Conservation (phyloP, 2,888 invertebrate species). For the Pycnomerus fuliginosus region DNA sequence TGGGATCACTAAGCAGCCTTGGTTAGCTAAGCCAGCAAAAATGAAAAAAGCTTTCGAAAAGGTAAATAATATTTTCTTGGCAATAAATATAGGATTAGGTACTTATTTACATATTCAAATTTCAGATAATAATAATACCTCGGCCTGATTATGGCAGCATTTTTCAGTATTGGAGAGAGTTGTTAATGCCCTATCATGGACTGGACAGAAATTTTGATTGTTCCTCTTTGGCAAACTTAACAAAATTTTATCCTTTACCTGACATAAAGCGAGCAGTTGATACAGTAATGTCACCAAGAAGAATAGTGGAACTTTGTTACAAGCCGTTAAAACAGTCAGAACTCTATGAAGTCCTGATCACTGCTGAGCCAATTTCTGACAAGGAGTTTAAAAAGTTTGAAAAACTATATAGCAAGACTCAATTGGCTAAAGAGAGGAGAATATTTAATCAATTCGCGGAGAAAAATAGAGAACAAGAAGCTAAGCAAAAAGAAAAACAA, state of each 20-base stretch:
- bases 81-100: neutral
- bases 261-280: conserved; percentile 54
- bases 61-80: conserved; percentile 42
- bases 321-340: conserved; percentile 58
- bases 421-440: conserved; percentile 44
- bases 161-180: conserved; percentile 56
- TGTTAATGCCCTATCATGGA: conserved; percentile 61
- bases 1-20: conserved; percentile 69
- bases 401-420: conserved; percentile 54
- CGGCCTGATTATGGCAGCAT: conserved; percentile 62
- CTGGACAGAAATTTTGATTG: conserved; percentile 61
- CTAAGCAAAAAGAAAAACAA: conserved; percentile 40
- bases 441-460: conserved; percentile 44
- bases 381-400: conserved; percentile 54
- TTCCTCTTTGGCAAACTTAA: conserved; percentile 58
- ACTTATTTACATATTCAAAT: conserved; percentile 8
- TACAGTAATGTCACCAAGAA: conserved; percentile 52
- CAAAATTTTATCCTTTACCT: conserved; percentile 58
- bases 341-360: conserved; percentile 54
- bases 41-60: conserved; percentile 62
- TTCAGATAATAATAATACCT: conserved; percentile 46
- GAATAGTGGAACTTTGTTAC: conserved; percentile 57
- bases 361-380: conserved; percentile 48
- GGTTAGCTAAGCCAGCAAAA: conserved; percentile 55
- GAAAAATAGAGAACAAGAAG: conserved; percentile 33